Evolutionary conservation across 64 coral and sea anemone genomes (phyloP), one percentile per base, ranked within the genome.

Genomic region (Exaiptasia diaphana): DNA sequence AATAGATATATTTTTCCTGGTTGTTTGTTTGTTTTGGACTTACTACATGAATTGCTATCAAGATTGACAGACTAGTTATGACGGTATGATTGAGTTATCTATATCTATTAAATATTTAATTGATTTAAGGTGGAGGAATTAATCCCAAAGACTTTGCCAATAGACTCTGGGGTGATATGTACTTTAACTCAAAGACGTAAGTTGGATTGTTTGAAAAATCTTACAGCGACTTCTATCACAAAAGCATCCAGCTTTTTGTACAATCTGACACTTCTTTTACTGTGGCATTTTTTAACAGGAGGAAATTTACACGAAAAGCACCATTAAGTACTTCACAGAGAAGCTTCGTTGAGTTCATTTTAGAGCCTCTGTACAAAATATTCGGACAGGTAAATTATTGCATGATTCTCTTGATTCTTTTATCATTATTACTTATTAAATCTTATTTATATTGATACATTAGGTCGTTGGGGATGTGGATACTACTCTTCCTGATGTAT

Each of bases 381-480:
- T 99, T 99, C 93, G 85, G 89, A 39, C 95, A 99, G 95, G 95
- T 99, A 86, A 30, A 64, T 39, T n/a, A 40, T 18, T n/a, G n/a
- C n/a, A n/a, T n/a, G n/a, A n/a, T n/a, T n/a, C n/a, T n/a, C n/a
- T n/a, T n/a, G n/a, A n/a, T n/a, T n/a, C n/a, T n/a, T n/a, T n/a
- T n/a, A n/a, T n/a, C n/a, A n/a, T n/a, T n/a, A n/a, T n/a, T n/a
- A n/a, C n/a, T n/a, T n/a, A n/a, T n/a, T n/a, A n/a, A n/a, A n/a
- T n/a, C n/a, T n/a, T n/a, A n/a, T n/a, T n/a, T n/a, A n/a, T n/a
- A n/a, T n/a, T n/a, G n/a, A n/a, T n/a, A n/a, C n/a, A n/a, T n/a
- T n/a, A 99, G 95, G 90, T 99, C 53, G 95, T 99, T 12, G 95
- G 94, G 15, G 95, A 99, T 89, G 95, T 92, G 15, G 95, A 99